These are phyloP conservation scores for Semaprochilodus insignis DNA, from an alignment of 2,797 vertebrate genomes.

Conservation along the genomic window DNA sequence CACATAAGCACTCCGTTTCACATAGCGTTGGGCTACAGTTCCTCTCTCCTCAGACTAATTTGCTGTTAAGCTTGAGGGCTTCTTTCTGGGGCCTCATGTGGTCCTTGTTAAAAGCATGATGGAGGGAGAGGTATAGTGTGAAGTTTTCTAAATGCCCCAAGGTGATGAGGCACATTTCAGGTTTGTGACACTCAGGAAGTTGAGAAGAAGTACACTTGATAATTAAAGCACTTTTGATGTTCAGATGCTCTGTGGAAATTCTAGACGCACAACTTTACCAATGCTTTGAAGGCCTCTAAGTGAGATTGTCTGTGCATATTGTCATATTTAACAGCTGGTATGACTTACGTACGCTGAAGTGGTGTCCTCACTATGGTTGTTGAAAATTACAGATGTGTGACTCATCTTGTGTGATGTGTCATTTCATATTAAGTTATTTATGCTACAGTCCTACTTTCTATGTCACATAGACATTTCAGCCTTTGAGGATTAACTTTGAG, in stretches of 20 bases:
- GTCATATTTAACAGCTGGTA: neutral
- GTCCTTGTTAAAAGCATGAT: slow-evolving; percentile 86
- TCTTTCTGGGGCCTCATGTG: slow-evolving; percentile 88
- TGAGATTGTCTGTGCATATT: slow-evolving; percentile 26
- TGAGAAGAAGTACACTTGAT: slow-evolving; percentile 10
- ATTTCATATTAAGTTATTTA: neutral
- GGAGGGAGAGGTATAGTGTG: slow-evolving; percentile 23
- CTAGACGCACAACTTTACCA: neutral
- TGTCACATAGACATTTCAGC: neutral
- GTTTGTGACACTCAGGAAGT: slow-evolving; percentile 38
- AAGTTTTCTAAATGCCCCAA: slow-evolving; percentile 29
- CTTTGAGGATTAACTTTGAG: neutral
- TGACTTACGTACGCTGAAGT: neutral
- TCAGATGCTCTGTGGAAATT: neutral
- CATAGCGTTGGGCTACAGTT: neutral
- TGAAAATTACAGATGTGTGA: neutral
- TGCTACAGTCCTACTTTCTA: slow-evolving; percentile 10
- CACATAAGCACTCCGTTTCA: neutral
- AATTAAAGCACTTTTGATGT: slow-evolving; percentile 38
- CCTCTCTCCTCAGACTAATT: slow-evolving; percentile 41
- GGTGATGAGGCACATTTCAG: slow-evolving; percentile 35
- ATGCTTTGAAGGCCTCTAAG: slow-evolving; percentile 11
- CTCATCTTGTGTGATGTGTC: neutral
- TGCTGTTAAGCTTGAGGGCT: slow-evolving; percentile 79
- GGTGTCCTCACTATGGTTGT: neutral